phyloP scores from a whole-genome alignment of 2,113 vertebrate species.

The Arvicanthis niloticus region DNA sequence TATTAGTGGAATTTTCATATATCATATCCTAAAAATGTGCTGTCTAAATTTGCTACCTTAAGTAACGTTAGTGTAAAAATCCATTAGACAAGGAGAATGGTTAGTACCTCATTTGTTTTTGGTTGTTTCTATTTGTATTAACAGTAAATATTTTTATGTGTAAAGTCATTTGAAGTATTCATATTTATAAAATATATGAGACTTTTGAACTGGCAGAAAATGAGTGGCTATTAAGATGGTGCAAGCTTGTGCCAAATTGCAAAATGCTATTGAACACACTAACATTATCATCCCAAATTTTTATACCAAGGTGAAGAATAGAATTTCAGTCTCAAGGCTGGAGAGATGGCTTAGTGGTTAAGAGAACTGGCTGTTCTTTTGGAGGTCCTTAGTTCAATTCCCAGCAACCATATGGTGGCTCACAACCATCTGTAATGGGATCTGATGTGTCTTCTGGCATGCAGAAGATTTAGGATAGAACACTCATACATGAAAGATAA shows the following conservation, averaged over 20 bases:
- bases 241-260: not conserved
- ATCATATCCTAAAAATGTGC: not conserved
- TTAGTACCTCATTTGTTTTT: conserved; percentile 23
- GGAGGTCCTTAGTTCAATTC: too few species aligned
- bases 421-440: too few species aligned
- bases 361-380: too few species aligned
- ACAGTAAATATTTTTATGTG: not conserved
- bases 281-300: not conserved
- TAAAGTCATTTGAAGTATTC: not conserved
- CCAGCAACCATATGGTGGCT: too few species aligned
- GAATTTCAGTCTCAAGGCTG: not conserved
- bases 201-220: not conserved
- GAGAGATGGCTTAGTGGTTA: too few species aligned
- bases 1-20: conserved; percentile 1
- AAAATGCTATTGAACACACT: not conserved
- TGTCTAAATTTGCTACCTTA: not conserved
- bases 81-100: not conserved
- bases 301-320: conserved; percentile 18
- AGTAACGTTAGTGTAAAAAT: conserved; percentile 24
- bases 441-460: too few species aligned
- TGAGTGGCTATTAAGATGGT: not conserved
- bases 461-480: too few species aligned
- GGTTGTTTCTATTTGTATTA: conserved; percentile 50
- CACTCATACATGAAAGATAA: too few species aligned
- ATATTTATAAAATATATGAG: not conserved